Conservation (phyloP, 2,113 vertebrate species). For the Artemisiospiza belli region DNA sequence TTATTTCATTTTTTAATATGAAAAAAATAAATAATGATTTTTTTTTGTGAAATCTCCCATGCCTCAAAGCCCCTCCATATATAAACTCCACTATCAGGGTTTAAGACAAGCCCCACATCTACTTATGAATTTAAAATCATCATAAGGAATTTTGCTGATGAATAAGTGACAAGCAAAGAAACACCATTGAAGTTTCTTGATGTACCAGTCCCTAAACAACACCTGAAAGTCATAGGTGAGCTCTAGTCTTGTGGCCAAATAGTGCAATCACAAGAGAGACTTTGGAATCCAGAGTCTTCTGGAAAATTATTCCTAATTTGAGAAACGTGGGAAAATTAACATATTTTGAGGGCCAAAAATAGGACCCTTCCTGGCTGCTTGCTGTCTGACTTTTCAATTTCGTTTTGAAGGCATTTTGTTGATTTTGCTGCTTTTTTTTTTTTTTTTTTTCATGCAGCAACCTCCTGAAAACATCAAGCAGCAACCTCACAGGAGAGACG, state of each 20-base stretch:
- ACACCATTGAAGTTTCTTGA: background rate
- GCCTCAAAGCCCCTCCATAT: background rate
- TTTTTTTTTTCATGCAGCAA: background rate
- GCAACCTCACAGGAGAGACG: background rate
- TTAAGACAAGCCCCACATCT: background rate
- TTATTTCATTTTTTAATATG: too few relatives aligned
- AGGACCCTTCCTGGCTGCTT: background rate
- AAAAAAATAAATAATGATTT: background rate
- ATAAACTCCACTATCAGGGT: background rate
- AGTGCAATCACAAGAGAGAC: background rate
- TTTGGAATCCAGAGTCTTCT: background rate
- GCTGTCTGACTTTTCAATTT: background rate
- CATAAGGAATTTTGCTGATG: background rate
- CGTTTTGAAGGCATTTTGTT: background rate
- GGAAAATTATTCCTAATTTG: background rate
- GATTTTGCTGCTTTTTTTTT: background rate
- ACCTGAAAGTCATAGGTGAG: background rate
- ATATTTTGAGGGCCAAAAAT: background rate
- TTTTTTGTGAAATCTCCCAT: background rate
- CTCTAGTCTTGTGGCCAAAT: background rate
- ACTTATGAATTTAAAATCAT: background rate
- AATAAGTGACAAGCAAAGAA: background rate
- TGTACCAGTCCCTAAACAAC: background rate
- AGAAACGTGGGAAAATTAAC: background rate
- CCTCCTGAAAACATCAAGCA: background rate